Conservation (phyloP, 2,888 invertebrate species). For the Drosophila borealis region DNA sequence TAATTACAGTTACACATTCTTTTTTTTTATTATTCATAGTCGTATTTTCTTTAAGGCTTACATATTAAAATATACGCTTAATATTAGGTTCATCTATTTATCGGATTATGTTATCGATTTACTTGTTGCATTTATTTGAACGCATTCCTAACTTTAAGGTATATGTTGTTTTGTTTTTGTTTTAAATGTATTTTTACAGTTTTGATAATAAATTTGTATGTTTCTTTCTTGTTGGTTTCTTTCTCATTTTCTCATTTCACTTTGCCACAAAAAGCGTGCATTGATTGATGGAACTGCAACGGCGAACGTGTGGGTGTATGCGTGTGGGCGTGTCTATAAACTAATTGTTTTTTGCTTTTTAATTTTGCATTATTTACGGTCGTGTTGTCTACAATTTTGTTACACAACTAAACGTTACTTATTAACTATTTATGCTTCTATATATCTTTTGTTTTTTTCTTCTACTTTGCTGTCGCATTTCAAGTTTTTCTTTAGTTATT, state of each 20-base stretch:
- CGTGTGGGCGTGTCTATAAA: slow-evolving; percentile 22
- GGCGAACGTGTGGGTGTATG: slow-evolving; percentile 9
- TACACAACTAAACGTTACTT: slow-evolving; percentile 55
- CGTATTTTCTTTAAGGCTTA: slow-evolving; percentile 81
- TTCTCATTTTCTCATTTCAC: not conserved
- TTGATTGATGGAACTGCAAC: slow-evolving; percentile 56
- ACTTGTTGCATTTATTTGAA: slow-evolving; percentile 41
- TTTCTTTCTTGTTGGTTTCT: slow-evolving; percentile 9
- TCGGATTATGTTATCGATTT: slow-evolving; percentile 69
- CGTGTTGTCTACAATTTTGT: slow-evolving; percentile 45
- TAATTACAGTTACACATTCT: slow-evolving; percentile 63
- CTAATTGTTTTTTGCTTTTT: slow-evolving; percentile 24
- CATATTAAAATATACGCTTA: slow-evolving; percentile 80
- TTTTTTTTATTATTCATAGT: slow-evolving; percentile 74
- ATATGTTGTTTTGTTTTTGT: slow-evolving; percentile 32
- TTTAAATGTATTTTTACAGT: slow-evolving; percentile 45
- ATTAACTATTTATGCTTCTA: slow-evolving; percentile 42
- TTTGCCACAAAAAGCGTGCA: slow-evolving; percentile 62
- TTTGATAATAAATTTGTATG: slow-evolving; percentile 54
- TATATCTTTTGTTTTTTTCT: slow-evolving; percentile 21
- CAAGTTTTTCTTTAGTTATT: slow-evolving; percentile 60
- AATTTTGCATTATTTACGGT: slow-evolving; percentile 36
- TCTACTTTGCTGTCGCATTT: slow-evolving; percentile 27
- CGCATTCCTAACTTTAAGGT: slow-evolving; percentile 59
- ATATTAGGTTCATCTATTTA: slow-evolving; percentile 71